A percentile compares a stretch with the other conserved stretches of the same genome.
These are phyloP conservation scores for Chrysotoxum bicinctum DNA, from an alignment of 2,888 invertebrate species.

Conservation along the genomic window DNA sequence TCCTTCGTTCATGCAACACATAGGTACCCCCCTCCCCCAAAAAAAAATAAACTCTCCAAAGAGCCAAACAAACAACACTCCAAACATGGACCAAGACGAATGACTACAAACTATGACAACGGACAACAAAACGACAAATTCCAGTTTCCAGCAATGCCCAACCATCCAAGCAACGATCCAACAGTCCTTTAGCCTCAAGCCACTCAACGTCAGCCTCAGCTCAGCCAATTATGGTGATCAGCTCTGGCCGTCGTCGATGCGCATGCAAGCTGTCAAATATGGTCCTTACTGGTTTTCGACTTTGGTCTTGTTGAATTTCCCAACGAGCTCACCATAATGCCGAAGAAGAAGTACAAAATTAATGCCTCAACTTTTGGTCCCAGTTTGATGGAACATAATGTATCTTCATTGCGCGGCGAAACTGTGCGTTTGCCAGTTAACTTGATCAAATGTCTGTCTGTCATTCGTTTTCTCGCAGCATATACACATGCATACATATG, in stretches of 20 bases:
- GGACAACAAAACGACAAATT: constrained; percentile 63
- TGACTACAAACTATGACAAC: constrained; percentile 62
- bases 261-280: constrained; percentile 67
- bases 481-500: neutral
- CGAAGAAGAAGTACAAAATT: constrained; percentile 14
- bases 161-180: neutral
- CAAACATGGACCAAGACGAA: constrained; percentile 64
- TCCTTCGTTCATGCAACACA: neutral
- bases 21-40: neutral
- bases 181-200: constrained; percentile 29
- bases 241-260: constrained; percentile 29
- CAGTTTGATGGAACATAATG: constrained; percentile 57
- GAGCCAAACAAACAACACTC: constrained; percentile 18
- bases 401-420: constrained; percentile 54
- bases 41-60: neutral
- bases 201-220: constrained; percentile 5
- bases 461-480: constrained; percentile 16
- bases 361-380: constrained; percentile 53
- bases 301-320: constrained; percentile 48
- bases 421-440: constrained; percentile 1
- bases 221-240: constrained; percentile 69
- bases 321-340: neutral
- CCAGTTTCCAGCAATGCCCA: constrained; percentile 45
- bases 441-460: constrained; percentile 43
- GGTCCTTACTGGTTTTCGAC: constrained; percentile 65